Conservation (phyloP, 2,888 invertebrate species). For the Melolontha melolontha region DNA sequence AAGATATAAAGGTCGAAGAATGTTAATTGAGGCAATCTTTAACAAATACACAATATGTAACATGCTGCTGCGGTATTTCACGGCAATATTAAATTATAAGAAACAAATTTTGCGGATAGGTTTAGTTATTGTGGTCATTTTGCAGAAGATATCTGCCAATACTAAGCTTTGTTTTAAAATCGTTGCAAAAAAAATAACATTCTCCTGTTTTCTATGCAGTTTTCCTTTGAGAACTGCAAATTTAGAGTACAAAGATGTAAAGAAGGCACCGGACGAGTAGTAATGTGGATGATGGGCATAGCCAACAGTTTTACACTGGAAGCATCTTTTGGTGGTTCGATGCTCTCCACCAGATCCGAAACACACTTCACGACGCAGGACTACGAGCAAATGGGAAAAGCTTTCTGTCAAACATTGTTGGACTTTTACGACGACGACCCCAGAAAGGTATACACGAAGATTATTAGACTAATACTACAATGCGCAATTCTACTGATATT, state of each 20-base stretch:
- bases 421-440: slow-evolving; percentile 92
- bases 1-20: too few species aligned
- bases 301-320: slow-evolving; percentile 96
- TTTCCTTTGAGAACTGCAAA: slow-evolving; percentile 94
- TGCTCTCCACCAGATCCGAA: slow-evolving; percentile 81
- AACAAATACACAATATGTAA: too few species aligned
- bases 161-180: too few species aligned
- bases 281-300: slow-evolving; percentile 95
- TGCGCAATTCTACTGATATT: slow-evolving; percentile 21
- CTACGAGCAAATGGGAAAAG: slow-evolving; percentile 85
- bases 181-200: not conserved
- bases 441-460: slow-evolving; percentile 72
- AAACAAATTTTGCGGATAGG: too few species aligned
- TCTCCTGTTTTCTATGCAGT: slow-evolving; percentile 68
- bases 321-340: slow-evolving; percentile 93
- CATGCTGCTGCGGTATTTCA: too few species aligned
- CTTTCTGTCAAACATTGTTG: slow-evolving; percentile 92
- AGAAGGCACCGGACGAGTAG: slow-evolving; percentile 94
- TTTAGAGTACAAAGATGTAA: slow-evolving; percentile 93
- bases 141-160: too few species aligned
- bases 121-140: too few species aligned
- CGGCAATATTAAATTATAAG: too few species aligned
- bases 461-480: slow-evolving; percentile 23
- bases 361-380: slow-evolving; percentile 87
- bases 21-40: too few species aligned